Evolutionary conservation across 2,797 vertebrate species (phyloP), one percentile per base, ranked within the genome.

Genomic region (Macroramphosus scolopax): DNA sequence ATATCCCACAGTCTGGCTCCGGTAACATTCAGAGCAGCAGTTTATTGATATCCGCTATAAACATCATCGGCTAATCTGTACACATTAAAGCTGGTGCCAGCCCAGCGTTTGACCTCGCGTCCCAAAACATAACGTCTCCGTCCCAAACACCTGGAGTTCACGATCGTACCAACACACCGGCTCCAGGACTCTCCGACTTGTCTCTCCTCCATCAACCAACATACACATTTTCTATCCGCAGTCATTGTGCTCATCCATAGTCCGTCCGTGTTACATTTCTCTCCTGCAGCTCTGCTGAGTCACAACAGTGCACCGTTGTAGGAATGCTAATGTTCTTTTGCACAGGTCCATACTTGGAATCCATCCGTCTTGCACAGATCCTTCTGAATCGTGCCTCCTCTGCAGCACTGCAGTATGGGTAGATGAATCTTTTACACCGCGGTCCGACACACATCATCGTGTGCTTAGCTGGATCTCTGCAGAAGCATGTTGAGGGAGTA

Each of bases 401-500:
- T 59, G 63, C 64, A 53, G 65, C 44, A 35, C 42, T 36, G 56
- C 64, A 37, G 69, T 5, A 22, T 22, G 20, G 43, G 56, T 45
- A 51, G 16, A 33, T 33, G 33, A 7, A 36, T 41, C 18, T 32
- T 37, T n/a, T 40, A 15, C 16, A 2, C 46, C 37, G 18, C 18
- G 38, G 47, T 46, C 45, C 61, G 29, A 4, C 11, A 25, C 32
- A 13, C 30, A 31, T 46, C 10, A 6, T 9, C 42, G 37, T n/a
- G 24, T 48, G 28, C 73, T 93, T 84, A 96, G 84, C 92, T 96
- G 85, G 92, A 93, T 59, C 94, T 90, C 83, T 98, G 94, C 80
- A 95, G 87, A 26, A 99, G 91, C 96, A 99, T 98, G 81, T 97
- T 96, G 65, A 99, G 88, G 36, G 96, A 95, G 57, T 98, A 99